Percentiles rank a stretch among this genome's conserved stretches.
Evolutionary conservation across 30 jellyfish, hydroid and myxozoan genomes (phyloP).

Genomic region (Nemopilema nomurai): DNA sequence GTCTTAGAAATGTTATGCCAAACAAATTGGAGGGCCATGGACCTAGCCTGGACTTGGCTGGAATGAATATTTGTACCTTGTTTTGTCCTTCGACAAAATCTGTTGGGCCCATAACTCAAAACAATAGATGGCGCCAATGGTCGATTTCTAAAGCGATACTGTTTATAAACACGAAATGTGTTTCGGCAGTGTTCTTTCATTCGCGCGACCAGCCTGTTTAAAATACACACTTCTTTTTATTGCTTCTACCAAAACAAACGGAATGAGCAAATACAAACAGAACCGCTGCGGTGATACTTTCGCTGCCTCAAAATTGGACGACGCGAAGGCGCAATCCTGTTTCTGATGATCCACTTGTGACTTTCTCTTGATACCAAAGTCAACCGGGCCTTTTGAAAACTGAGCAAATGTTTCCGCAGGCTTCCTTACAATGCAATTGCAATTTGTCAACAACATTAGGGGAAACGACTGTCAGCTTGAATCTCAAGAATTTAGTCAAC

Average conservation of each 20-base stretch:
- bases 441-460: too few species aligned
- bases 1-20: too few species aligned
- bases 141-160: background rate
- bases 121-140: background rate
- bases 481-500: background rate
- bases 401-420: background rate
- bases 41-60: background rate
- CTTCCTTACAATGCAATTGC: background rate
- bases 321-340: background rate
- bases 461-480: background rate
- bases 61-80: background rate
- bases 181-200: background rate
- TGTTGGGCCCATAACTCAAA: background rate
- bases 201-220: background rate
- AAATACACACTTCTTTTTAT: background rate
- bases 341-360: background rate
- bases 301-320: background rate
- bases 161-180: background rate
- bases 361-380: background rate
- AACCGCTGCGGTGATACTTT: background rate
- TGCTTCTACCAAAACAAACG: background rate
- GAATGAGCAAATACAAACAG: background rate
- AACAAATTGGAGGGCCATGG: background rate
- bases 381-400: background rate
- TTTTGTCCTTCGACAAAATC: background rate